A percentile compares a stretch with the other conserved stretches of the same genome.
These are phyloP conservation scores for Nylanderia fulva DNA, from an alignment of 1,140 invertebrate species.

Conservation along the genomic window DNA sequence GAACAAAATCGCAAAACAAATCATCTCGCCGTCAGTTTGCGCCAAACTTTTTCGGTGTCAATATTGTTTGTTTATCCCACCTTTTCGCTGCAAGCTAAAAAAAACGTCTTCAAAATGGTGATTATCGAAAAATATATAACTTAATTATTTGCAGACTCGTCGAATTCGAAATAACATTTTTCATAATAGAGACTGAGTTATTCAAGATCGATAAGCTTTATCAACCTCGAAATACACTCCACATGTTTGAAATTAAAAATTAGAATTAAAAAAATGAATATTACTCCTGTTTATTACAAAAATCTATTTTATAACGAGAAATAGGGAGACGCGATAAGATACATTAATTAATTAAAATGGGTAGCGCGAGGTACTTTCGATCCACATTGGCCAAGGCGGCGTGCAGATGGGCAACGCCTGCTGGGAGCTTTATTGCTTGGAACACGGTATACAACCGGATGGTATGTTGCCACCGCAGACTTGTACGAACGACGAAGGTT, in stretches of 20 bases:
- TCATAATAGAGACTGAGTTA: neutral
- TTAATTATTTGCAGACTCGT: neutral
- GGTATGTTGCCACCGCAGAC: conserved; percentile 84
- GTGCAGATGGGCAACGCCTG: conserved; percentile 91
- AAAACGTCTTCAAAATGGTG: conserved; percentile 64
- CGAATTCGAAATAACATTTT: neutral
- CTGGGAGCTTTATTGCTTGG: conserved; percentile 91
- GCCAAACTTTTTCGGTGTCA: conserved; percentile 24
- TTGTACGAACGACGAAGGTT: conserved; percentile 85
- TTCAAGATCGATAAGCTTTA: neutral
- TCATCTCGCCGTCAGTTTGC: conserved; percentile 41
- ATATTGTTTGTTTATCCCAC: conserved; percentile 50
- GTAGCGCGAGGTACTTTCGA: conserved; percentile 84
- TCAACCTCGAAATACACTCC: neutral
- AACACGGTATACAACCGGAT: conserved; percentile 90
- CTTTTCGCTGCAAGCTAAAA: neutral
- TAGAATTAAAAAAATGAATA: neutral
- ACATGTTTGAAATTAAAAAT: neutral
- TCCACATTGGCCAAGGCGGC: conserved; percentile 91
- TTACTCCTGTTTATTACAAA: neutral
- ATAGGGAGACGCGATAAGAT: neutral
- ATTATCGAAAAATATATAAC: conserved; percentile 15
- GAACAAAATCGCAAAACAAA: conserved; percentile 64
- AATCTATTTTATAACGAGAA: neutral
- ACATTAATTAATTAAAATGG: conserved; percentile 29